These are phyloP conservation scores for Brevimyrus niger DNA, from an alignment of 2,113 vertebrate genomes.

Conservation along the genomic window DNA sequence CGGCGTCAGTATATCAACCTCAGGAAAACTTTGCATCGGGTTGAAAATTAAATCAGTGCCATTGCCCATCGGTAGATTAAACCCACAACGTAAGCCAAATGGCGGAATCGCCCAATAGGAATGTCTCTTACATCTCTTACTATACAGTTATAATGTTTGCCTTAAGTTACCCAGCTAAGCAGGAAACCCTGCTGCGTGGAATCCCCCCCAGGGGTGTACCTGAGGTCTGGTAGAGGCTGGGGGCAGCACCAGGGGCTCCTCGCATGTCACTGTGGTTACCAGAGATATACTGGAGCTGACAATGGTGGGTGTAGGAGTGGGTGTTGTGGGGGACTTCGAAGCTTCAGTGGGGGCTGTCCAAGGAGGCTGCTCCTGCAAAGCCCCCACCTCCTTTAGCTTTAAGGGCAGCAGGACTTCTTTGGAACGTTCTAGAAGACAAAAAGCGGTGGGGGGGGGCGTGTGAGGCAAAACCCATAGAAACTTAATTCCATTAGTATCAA, in stretches of 20 bases:
- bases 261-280: slow-evolving; percentile 65
- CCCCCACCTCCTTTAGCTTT: slow-evolving; percentile 56
- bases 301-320: slow-evolving; percentile 43
- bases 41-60: not conserved
- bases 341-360: slow-evolving; percentile 35
- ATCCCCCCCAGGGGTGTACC: slow-evolving; percentile 55
- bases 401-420: slow-evolving; percentile 60
- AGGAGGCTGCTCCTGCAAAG: slow-evolving; percentile 35
- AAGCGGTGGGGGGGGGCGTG: not conserved
- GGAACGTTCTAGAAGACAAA: slow-evolving; percentile 57
- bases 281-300: slow-evolving; percentile 53
- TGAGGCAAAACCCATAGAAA: not conserved
- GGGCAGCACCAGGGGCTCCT: slow-evolving; percentile 72
- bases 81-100: not conserved
- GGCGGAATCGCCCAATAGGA: not conserved
- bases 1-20: not conserved
- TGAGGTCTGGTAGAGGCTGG: slow-evolving; percentile 69
- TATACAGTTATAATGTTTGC: not conserved
- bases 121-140: not conserved
- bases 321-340: slow-evolving; percentile 42
- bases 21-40: not conserved
- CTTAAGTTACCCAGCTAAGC: not conserved
- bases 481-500: not conserved
- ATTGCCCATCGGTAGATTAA: not conserved
- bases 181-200: not conserved